Percentiles rank a stretch among this genome's conserved stretches.
phyloP scores from a whole-genome alignment of 2,888 invertebrate genomes.

The Rapana venosa region DNA sequence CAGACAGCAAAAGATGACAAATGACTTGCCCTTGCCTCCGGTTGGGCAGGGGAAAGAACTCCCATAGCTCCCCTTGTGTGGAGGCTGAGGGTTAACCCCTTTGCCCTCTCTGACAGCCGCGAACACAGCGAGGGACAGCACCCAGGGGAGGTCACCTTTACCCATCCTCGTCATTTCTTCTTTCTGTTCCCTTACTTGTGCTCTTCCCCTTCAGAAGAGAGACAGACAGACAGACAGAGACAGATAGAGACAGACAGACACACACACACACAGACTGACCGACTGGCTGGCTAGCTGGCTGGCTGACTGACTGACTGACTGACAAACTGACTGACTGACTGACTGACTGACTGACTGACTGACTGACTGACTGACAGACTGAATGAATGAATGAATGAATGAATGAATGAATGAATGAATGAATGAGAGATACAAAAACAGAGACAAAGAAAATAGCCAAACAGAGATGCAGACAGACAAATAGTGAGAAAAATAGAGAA shows the following conservation, averaged over 20 bases:
- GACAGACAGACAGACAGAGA: neutral
- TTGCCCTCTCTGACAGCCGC: constrained; percentile 27
- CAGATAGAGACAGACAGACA: neutral
- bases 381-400: no score
- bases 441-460: no score
- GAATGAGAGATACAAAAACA: no score
- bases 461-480: neutral
- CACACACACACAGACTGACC: no score
- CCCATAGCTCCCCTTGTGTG: neutral
- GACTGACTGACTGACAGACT: no score
- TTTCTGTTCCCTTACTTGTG: neutral
- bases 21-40: constrained; percentile 15
- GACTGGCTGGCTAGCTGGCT: no score
- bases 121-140: constrained; percentile 7
- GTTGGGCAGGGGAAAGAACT: neutral
- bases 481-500: neutral
- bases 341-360: no score
- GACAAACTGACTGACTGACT: no score
- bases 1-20: constrained; percentile 24
- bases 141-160: constrained; percentile 14
- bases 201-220: neutral
- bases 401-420: no score
- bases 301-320: no score
- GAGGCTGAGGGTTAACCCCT: constrained; percentile 22
- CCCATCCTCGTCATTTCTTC: neutral